These are phyloP conservation scores for Probaryconus sp. DNA, from an alignment of 1,140 invertebrate species.

Conservation along the genomic window DNA sequence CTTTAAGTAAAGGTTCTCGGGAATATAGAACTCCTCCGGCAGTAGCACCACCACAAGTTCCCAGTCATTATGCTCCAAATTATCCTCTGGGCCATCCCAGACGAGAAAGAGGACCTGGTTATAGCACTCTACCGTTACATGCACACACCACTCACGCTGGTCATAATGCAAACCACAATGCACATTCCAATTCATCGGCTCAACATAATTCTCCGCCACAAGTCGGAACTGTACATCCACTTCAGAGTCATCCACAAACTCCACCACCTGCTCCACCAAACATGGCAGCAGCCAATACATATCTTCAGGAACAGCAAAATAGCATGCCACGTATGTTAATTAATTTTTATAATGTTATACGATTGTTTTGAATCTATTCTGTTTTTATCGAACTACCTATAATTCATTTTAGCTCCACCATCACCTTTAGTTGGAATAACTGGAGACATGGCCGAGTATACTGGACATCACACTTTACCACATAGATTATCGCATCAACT, in stretches of 20 bases:
- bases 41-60: slow-evolving; percentile 95
- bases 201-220: slow-evolving; percentile 80
- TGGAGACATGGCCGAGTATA: slow-evolving; percentile 76
- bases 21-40: slow-evolving; percentile 96
- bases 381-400: no score
- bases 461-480: slow-evolving; percentile 79
- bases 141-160: slow-evolving; percentile 68
- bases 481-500: slow-evolving; percentile 80
- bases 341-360: slow-evolving; percentile 13
- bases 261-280: slow-evolving; percentile 81
- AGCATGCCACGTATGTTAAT: slow-evolving; percentile 88
- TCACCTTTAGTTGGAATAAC: slow-evolving; percentile 85
- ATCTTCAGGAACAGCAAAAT: slow-evolving; percentile 81
- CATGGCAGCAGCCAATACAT: slow-evolving; percentile 69
- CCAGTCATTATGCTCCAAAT: slow-evolving; percentile 96
- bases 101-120: slow-evolving; percentile 88
- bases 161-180: slow-evolving; percentile 73
- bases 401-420: slow-evolving; percentile 89
- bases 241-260: slow-evolving; percentile 83
- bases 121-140: slow-evolving; percentile 87
- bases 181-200: slow-evolving; percentile 73
- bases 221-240: slow-evolving; percentile 78
- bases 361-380: slow-evolving; percentile 21
- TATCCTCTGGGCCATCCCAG: slow-evolving; percentile 90
- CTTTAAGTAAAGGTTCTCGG: slow-evolving; percentile 84